Percentiles rank a stretch among this genome's conserved stretches.
Evolutionary conservation across 64 coral and sea anemone genomes (phyloP).

Genomic region (Trachythela sp.): DNA sequence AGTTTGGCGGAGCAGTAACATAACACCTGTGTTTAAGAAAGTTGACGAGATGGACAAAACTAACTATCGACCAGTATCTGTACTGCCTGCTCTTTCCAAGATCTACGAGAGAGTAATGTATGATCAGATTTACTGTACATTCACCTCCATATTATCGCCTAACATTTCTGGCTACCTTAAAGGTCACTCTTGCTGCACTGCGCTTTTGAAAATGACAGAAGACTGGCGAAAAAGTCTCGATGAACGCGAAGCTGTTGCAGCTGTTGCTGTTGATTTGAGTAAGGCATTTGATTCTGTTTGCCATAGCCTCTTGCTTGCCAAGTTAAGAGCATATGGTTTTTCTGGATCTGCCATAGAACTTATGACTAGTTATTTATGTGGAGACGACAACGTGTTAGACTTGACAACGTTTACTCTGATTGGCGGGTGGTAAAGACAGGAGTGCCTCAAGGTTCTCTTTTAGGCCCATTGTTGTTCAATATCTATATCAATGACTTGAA

Average conservation of each 20-base stretch:
- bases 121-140: not conserved
- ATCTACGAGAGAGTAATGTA: slow-evolving; percentile 3
- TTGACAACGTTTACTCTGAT: not conserved
- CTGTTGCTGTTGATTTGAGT: not conserved
- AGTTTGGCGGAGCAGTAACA: slow-evolving; percentile 37
- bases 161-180: slow-evolving; percentile 31
- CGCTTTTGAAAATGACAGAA: slow-evolving; percentile 35
- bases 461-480: not conserved
- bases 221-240: not conserved
- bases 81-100: not conserved
- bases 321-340: slow-evolving; percentile 31
- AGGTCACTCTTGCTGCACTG: not conserved
- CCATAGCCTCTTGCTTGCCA: not conserved
- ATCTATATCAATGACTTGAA: not conserved
- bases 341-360: not conserved
- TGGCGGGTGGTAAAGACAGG: not conserved
- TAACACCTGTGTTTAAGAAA: slow-evolving; percentile 45
- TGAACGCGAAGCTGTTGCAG: not conserved
- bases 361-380: not conserved
- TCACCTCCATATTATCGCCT: not conserved
- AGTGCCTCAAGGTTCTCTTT: not conserved
- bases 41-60: slow-evolving; percentile 33
- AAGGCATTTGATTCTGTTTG: not conserved
- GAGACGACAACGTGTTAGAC: not conserved
- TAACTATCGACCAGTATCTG: slow-evolving; percentile 40